These are phyloP conservation scores for Pseudochirops cupreus DNA, from an alignment of 2,797 vertebrate species.

Conservation along the genomic window DNA sequence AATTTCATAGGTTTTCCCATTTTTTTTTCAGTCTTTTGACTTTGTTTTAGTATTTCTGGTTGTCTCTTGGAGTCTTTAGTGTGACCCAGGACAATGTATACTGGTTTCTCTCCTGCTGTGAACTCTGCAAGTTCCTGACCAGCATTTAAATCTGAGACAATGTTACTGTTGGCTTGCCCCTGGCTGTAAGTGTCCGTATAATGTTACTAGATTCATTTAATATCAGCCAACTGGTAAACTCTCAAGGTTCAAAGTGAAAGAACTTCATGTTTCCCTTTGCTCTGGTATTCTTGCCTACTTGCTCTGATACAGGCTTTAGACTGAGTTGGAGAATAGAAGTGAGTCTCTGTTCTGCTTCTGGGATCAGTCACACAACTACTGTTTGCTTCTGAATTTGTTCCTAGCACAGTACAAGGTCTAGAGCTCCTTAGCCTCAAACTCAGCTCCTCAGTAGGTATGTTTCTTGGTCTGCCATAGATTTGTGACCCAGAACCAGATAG, in stretches of 20 bases:
- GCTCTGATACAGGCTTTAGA: neutral
- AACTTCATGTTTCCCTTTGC: neutral
- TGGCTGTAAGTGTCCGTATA: neutral
- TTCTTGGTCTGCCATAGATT: neutral
- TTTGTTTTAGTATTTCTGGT: neutral
- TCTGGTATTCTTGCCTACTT: neutral
- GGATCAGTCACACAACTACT: neutral
- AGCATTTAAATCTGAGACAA: neutral
- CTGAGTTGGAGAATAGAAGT: neutral
- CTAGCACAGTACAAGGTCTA: neutral
- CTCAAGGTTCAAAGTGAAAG: neutral
- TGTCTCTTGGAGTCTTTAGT: neutral
- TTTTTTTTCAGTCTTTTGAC: neutral
- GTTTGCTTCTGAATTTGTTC: neutral
- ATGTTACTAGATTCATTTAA: neutral
- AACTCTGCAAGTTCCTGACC: neutral
- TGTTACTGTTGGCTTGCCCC: neutral
- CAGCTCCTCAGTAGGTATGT: neutral
- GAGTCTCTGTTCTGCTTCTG: neutral
- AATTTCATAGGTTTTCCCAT: neutral
- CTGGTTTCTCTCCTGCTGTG: neutral
- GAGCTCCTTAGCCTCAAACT: neutral
- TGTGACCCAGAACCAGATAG: neutral
- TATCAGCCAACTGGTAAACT: neutral
- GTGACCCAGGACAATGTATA: neutral